Evolutionary conservation across 2,888 invertebrate species (phyloP), one percentile per base, ranked within the genome.

Genomic region (Endotricha flammealis): DNA sequence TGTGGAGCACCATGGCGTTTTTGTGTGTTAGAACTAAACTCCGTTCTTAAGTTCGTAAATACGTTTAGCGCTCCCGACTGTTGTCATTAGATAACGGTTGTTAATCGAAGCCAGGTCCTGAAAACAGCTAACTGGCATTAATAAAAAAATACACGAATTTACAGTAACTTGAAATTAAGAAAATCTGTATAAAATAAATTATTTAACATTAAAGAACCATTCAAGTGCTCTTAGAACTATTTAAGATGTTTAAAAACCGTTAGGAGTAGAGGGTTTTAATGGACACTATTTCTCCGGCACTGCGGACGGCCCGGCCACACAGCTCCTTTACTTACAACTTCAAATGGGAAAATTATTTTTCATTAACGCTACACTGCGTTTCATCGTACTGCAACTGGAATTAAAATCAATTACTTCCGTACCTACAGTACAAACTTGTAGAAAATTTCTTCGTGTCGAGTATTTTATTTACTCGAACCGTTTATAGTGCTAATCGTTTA

Each of bases 351-450:
- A 80, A 79, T 76, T 73, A 78, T 78, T 81, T 81, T 79, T 77
- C 76, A 78, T 80, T 78, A 73, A 73, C 71, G 74, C 73, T 76
- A 50, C 48, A 66, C 56, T 73, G 72, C 67, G 49, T 72, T 66
- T 62, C 48, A 71, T 66, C 67, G 68, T 69, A 69, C 72, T 64
- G 64, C 66, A 55, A 60, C 61, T 51, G 54, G 63, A 78, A 80
- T 77, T 78, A 77, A 76, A 80, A 80, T 78, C 81, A 78, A 80
- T 79, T 78, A 75, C 71, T 67, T 67, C 65, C 58, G 51, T 64
- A n/a, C n/a, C n/a, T n/a, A 68, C 64, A 63, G 64, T 66, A 71
- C 62, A 69, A 74, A 76, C 64, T 71, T 67, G 52, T 47, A 56
- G 63, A 59, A 66, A 67, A n/a, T 64, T 68, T 66, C 53, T 47